Conservation (phyloP, 2,113 vertebrate species). For the Peromyscus leucopus region DNA sequence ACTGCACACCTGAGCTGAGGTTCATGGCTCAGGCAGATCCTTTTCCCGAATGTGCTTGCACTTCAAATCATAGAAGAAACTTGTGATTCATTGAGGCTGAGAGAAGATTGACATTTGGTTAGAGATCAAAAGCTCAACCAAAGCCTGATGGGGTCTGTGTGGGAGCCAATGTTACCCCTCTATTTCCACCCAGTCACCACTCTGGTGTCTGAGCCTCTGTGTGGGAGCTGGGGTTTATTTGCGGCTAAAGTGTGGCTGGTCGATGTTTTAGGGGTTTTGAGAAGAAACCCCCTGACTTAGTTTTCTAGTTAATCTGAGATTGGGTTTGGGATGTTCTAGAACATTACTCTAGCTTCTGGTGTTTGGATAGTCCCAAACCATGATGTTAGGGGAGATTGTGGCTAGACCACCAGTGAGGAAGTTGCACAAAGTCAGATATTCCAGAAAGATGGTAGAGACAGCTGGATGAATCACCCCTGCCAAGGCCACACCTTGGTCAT, state of each 20-base stretch:
- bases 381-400: too few relatives aligned
- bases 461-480: too few relatives aligned
- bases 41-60: not conserved
- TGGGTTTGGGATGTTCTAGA: not conserved
- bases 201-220: not conserved
- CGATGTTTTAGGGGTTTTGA: not conserved
- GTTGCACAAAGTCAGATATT: rapidly evolving
- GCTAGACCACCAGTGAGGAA: not conserved
- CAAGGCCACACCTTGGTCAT: rapidly evolving
- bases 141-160: not conserved
- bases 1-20: not conserved
- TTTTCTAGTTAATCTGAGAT: not conserved
- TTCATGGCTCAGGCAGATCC: not conserved
- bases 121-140: not conserved
- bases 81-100: not conserved
- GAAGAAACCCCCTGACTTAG: not conserved
- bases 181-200: not conserved
- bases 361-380: not conserved
- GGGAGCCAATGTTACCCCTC: rapidly evolving
- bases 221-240: not conserved
- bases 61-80: not conserved
- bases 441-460: not conserved
- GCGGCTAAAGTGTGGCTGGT: not conserved
- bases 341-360: not conserved
- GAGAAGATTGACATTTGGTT: not conserved